These are phyloP conservation scores for Mormyrus lacerda DNA, from an alignment of 2,113 vertebrate species.

Conservation along the genomic window DNA sequence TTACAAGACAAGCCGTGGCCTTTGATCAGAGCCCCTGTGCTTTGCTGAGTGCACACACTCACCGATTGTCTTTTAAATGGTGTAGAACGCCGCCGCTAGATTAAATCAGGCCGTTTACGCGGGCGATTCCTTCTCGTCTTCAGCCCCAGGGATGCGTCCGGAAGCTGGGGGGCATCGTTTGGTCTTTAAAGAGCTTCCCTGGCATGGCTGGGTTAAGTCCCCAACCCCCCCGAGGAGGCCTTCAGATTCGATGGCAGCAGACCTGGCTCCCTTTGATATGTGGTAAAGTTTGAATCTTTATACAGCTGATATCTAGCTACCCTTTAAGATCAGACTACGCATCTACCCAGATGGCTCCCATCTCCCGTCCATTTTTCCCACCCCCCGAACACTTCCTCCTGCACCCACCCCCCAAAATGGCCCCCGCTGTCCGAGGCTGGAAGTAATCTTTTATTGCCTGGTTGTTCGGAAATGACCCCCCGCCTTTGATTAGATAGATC, in stretches of 20 bases:
- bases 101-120: conserved; percentile 2
- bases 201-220: not conserved
- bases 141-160: not conserved
- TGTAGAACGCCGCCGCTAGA: not conserved
- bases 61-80: conserved; percentile 18
- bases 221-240: not conserved
- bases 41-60: not conserved
- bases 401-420: conserved; percentile 55
- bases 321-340: conserved; percentile 62
- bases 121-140: not conserved
- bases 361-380: conserved; percentile 87
- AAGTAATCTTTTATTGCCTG: conserved; percentile 99
- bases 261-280: not conserved
- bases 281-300: not conserved
- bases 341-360: conserved; percentile 91
- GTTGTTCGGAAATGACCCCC: conserved; percentile 99
- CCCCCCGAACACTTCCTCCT: conserved; percentile 60
- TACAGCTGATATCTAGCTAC: not conserved
- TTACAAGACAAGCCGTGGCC: not conserved
- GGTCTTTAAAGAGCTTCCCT: not conserved
- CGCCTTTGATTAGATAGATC: conserved; percentile 98
- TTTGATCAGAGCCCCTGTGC: not conserved
- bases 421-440: conserved; percentile 80
- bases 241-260: not conserved
- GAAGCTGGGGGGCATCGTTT: not conserved